Evolutionary conservation across 2,797 vertebrate genomes (phyloP).

Genomic region (Channallabes apus): DNA sequence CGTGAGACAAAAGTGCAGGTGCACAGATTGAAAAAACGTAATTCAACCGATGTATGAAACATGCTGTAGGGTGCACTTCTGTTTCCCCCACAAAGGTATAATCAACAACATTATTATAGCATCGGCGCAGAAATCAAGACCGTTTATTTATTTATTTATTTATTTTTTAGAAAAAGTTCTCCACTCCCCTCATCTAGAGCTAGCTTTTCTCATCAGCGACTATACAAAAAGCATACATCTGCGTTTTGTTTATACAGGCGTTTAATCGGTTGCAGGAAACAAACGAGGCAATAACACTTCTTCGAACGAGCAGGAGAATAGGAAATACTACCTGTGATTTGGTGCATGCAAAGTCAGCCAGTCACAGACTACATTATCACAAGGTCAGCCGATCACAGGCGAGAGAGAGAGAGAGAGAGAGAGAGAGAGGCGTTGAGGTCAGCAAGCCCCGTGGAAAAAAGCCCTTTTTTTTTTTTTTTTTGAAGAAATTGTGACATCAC

Average conservation of each 20-base stretch:
- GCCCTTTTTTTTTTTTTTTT: conserved; percentile 69
- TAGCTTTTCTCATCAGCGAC: conserved; percentile 42
- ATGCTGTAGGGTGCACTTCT: conserved; percentile 14
- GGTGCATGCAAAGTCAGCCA: conserved; percentile 49
- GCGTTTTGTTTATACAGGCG: conserved; percentile 1
- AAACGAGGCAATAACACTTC: conserved; percentile 26
- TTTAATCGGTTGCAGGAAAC: conserved; percentile 10
- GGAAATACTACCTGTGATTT: conserved; percentile 50
- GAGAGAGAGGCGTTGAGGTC: conserved; percentile 51
- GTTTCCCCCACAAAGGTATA: not conserved
- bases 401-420: conserved; percentile 33
- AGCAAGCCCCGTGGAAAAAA: conserved; percentile 60
- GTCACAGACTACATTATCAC: conserved; percentile 49
- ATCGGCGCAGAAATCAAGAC: not conserved
- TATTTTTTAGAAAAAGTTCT: not conserved
- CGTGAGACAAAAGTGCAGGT: conserved; percentile 72
- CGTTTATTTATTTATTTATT: conserved; percentile 5
- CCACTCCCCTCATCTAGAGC: not conserved
- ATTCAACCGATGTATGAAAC: conserved; percentile 41
- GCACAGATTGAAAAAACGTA: conserved; percentile 70
- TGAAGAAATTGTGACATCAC: conserved; percentile 60
- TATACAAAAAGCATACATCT: conserved; percentile 26
- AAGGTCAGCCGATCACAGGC: conserved; percentile 49
- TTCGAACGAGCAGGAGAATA: conserved; percentile 36
- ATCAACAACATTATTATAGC: not conserved